Percentiles rank a stretch among this genome's conserved stretches.
These are phyloP conservation scores for Andrena marginata DNA, from an alignment of 2,888 invertebrate genomes.

Conservation along the genomic window DNA sequence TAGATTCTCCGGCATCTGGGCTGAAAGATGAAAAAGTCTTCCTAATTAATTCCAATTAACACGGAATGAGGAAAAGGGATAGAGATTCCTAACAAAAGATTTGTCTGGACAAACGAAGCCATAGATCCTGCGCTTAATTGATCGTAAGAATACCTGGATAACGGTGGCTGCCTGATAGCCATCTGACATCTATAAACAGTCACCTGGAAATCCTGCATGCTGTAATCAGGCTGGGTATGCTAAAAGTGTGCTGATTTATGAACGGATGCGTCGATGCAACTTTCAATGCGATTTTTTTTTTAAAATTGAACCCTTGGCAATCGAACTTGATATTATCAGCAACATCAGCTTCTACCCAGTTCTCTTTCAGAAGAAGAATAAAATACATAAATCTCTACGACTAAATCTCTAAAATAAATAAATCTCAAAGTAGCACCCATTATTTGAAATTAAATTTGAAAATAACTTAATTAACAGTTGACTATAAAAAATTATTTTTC, in stretches of 20 bases:
- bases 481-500: no score
- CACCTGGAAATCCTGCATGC: conserved; percentile 41
- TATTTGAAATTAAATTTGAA: not conserved
- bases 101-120: conserved; percentile 8
- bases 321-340: not conserved
- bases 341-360: no score
- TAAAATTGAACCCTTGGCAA: not conserved
- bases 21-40: not conserved
- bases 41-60: conserved; percentile 7
- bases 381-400: not conserved
- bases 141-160: conserved; percentile 23
- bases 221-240: conserved; percentile 32
- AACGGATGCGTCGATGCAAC: not conserved
- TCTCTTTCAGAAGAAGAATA: not conserved
- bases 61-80: no score
- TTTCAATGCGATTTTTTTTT: conserved; percentile 14
- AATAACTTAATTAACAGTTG: no score
- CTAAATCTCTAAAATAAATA: no score
- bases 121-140: conserved; percentile 13
- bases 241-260: conserved; percentile 33
- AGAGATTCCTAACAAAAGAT: conserved; percentile 1
- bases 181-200: conserved; percentile 45
- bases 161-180: conserved; percentile 35
- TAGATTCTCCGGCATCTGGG: not conserved
- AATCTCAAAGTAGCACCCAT: no score